Evolutionary conservation across 1,140 invertebrate genomes (phyloP), one percentile per base, ranked within the genome.

Genomic region (Drosophila ironensis): DNA sequence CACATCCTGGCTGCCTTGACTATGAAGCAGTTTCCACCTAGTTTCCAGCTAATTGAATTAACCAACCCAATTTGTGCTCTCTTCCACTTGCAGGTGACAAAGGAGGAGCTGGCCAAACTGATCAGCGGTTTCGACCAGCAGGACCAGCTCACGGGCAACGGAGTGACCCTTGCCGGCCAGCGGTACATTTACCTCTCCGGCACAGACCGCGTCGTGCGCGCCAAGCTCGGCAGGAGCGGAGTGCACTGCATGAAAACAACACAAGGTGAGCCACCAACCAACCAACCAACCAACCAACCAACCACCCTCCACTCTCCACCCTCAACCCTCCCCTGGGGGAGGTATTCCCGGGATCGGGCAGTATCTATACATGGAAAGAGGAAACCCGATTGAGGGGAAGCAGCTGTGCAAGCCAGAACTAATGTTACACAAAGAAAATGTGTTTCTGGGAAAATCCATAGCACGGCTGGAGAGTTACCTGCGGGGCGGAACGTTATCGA

Each of bases 221-320:
- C 96, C 90, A 97, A 97, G 92, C 93, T 96, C 64, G 96, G 95
- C 89, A 96, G 97, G 92, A 94, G 96, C 89, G 96, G 96, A 78
- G 95, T 97, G 51, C 96, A 97, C 90, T 97, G 95, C 94, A 97
- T 97, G 95, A 97, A 97, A 92, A 97, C 96, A 91, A 93, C 94
- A 92, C 96, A 97, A 94, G 94, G 95, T 95, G 90, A 91, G 91
- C 38, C n/a, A n/a, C n/a, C n/a, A n/a, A n/a, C n/a, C n/a, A n/a
- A n/a, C n/a, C n/a, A n/a, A n/a, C n/a, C n/a, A n/a, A n/a, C n/a
- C n/a, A n/a, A n/a, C n/a, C n/a, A n/a, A n/a, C n/a, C n/a, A n/a
- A n/a, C n/a, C n/a, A n/a, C n/a, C n/a, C n/a, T n/a, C n/a, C n/a
- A n/a, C n/a, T n/a, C n/a, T n/a, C n/a, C n/a, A n/a, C n/a, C n/a